Evolutionary conservation across 2,797 vertebrate species (phyloP).

Genomic region (Cephalopachus bancanus): DNA sequence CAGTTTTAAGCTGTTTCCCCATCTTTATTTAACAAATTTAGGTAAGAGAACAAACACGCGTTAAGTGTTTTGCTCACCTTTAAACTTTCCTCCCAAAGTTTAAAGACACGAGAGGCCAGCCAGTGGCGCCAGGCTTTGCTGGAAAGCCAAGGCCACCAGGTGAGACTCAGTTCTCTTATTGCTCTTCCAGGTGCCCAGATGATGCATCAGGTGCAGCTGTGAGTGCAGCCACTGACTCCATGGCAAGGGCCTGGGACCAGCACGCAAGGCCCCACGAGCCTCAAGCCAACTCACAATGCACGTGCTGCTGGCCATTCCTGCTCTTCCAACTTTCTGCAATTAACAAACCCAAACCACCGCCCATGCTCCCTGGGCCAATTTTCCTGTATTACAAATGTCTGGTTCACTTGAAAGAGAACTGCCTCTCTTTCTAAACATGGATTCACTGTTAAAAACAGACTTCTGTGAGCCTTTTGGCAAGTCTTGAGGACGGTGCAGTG

Average conservation of each 20-base stretch:
- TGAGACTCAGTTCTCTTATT: slow-evolving; percentile 71
- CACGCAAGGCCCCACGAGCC: no score
- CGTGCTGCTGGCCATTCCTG: no score
- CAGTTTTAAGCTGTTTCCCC: no score
- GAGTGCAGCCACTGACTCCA: no score
- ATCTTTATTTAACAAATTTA: no score
- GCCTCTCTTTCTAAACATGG: background rate
- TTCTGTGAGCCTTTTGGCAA: slow-evolving; percentile 19
- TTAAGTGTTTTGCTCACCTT: no score
- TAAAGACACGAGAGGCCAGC: no score
- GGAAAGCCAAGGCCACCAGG: background rate
- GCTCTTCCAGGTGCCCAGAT: slow-evolving; percentile 84
- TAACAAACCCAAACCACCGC: background rate
- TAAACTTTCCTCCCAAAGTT: no score
- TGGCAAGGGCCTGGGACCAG: no score
- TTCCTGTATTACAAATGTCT: background rate
- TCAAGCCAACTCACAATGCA: no score
- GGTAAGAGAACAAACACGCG: no score
- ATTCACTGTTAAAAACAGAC: background rate
- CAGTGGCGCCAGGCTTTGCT: rapidly evolving
- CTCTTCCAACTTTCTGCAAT: background rate
- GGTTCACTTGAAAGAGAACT: background rate
- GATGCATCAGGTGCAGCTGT: no score
- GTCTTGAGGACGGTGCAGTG: background rate
- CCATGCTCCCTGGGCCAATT: background rate